Percentiles rank a stretch among this genome's conserved stretches.
Evolutionary conservation across 2,888 invertebrate genomes (phyloP).

Genomic region (Coronaproctus castanopsis): DNA sequence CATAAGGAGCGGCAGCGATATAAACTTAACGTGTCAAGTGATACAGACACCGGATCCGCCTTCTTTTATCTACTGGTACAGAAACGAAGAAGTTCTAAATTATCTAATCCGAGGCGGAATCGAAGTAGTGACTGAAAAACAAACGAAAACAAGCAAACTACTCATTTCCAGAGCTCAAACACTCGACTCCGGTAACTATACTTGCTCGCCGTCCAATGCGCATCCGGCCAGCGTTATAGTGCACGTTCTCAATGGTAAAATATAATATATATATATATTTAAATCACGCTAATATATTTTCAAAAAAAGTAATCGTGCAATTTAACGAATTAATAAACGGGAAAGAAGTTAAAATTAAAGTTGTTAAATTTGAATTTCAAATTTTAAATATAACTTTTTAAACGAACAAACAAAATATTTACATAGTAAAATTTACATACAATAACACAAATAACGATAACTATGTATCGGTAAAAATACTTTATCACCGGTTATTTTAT

Average conservation of each 20-base stretch:
- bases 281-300: too few species aligned
- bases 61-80: conserved; percentile 45
- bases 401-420: too few species aligned
- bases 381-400: too few species aligned
- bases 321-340: neutral
- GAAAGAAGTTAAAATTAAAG: neutral
- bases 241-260: conserved; percentile 53
- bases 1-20: conserved; percentile 75
- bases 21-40: conserved; percentile 74
- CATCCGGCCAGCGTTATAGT: conserved; percentile 65
- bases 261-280: neutral
- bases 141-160: conserved; percentile 31
- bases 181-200: conserved; percentile 43
- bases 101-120: conserved; percentile 36
- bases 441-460: too few species aligned
- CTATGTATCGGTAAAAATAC: too few species aligned
- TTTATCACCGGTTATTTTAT: too few species aligned
- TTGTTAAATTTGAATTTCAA: too few species aligned
- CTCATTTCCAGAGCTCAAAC: conserved; percentile 39
- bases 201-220: conserved; percentile 38
- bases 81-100: conserved; percentile 35
- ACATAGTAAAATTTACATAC: too few species aligned
- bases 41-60: conserved; percentile 64
- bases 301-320: too few species aligned
- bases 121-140: conserved; percentile 33